Evolutionary conservation across 2,888 invertebrate genomes (phyloP).

Genomic region (Erpobdella octoculata): DNA sequence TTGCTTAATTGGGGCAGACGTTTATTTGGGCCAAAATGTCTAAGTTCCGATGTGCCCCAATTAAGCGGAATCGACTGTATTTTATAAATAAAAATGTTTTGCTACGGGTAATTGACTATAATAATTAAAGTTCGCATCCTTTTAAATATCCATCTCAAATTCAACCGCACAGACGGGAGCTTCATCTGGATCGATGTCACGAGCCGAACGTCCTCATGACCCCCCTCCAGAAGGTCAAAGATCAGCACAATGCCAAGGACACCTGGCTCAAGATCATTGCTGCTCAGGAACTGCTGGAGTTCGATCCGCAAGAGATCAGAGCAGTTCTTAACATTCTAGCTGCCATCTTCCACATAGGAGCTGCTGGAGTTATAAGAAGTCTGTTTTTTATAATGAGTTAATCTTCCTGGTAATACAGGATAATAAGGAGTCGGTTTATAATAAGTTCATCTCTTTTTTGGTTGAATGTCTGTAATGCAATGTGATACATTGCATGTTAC

Average conservation of each 20-base stretch:
- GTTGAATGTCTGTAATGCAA: not conserved
- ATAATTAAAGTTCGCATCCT: not conserved
- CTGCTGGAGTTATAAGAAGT: constrained; percentile 27
- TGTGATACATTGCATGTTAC: not conserved
- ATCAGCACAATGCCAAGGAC: not conserved
- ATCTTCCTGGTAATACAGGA: not conserved
- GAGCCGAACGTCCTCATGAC: constrained; percentile 25
- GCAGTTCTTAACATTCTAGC: constrained; percentile 10
- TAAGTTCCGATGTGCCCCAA: no score
- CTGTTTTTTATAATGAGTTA: not conserved
- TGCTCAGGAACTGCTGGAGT: constrained; percentile 12
- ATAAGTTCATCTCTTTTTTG: no score
- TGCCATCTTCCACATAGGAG: constrained; percentile 26
- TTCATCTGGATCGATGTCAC: constrained; percentile 6
- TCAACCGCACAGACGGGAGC: constrained; percentile 4
- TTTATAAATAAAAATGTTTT: not conserved
- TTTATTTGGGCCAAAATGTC: no score
- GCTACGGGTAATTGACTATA: not conserved
- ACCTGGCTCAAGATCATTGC: constrained; percentile 15
- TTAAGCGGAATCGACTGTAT: no score
- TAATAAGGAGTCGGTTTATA: no score
- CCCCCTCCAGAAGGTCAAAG: constrained; percentile 11
- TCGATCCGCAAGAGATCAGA: constrained; percentile 14
- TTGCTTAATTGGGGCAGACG: no score
- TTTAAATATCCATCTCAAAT: not conserved